Evolutionary conservation across 2,797 vertebrate species (phyloP), one percentile per base, ranked within the genome.

Genomic region (Lemur catta): DNA sequence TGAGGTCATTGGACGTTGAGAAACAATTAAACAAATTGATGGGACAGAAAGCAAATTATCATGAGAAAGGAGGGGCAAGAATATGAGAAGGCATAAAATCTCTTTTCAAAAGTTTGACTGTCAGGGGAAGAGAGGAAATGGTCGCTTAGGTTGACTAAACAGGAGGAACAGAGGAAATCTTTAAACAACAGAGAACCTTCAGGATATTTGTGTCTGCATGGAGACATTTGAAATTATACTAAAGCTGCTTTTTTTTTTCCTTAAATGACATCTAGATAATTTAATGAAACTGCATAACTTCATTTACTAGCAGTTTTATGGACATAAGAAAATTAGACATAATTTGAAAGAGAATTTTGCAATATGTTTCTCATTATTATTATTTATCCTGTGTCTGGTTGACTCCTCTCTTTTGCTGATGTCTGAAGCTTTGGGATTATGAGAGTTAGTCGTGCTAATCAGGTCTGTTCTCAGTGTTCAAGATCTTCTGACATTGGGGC

Each of bases 201-300:
- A 41, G 17, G 9, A 1, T 41, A 26, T 38, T 43, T 93, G 35
- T n/a, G 41, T 95, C 82, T 86, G 71, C 46, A 3, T 0, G 26
- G 79, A 93, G 89, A 85, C 84, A 74, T 84, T 90, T 69, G 71
- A 96, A 88, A 93, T 91, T 50, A 95, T 52, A 14, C 38, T 79
- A 20, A 46, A 57, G n/a, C 69, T 80, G 30, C 80, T 96, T 94
- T 76, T 90, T 69, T 76, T 90, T 78, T 67, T 11, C 43, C 84
- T 93, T 85, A 82, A 95, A 89, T 96, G 90, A 86, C 81, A 57
- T 96, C 84, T 71, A 75, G 95, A 79, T 90, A 91, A 95, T 96
- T 80, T 79, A 97, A 96, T 93, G 85, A 95, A 94, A 75, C 20
- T 24, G 10, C 57, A 35, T 93, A 93, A 95, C 85, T 95, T 97